phyloP scores from a whole-genome alignment of 2,888 invertebrate genomes.

The Leptinotarsa rubiginosa region DNA sequence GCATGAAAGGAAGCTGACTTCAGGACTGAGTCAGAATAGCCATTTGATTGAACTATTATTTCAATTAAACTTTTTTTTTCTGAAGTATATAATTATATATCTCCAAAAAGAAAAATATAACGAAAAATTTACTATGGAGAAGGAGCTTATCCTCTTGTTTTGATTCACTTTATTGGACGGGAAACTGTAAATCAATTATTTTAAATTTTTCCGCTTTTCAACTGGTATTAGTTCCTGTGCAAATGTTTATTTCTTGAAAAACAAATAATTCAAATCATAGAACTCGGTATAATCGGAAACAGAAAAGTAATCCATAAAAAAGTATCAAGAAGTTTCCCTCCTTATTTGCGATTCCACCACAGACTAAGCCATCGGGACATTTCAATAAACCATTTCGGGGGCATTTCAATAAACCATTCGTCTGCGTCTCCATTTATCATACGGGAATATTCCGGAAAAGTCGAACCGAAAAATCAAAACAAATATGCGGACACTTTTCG shows the following conservation, averaged over 20 bases:
- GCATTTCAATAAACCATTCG: constrained; percentile 66
- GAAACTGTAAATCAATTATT: too few relatives aligned
- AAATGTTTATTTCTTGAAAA: not conserved
- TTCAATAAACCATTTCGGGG: constrained; percentile 65
- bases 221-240: not conserved
- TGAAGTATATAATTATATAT: too few relatives aligned
- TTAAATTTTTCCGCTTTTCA: not conserved
- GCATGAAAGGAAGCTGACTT: too few relatives aligned
- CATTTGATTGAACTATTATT: too few relatives aligned
- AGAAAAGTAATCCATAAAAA: constrained; percentile 57
- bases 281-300: constrained; percentile 57
- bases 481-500: constrained; percentile 64
- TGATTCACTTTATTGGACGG: too few relatives aligned
- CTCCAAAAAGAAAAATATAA: too few relatives aligned
- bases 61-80: too few relatives aligned
- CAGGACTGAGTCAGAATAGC: too few relatives aligned
- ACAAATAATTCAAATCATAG: constrained; percentile 47
- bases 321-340: constrained; percentile 49
- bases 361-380: constrained; percentile 60
- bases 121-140: too few relatives aligned
- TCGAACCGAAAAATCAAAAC: constrained; percentile 63
- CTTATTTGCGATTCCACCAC: constrained; percentile 56
- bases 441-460: constrained; percentile 52
- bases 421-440: constrained; percentile 63
- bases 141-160: too few relatives aligned